A percentile compares a stretch with the other conserved stretches of the same genome.
These are phyloP conservation scores for Hydrotaea cyrtoneurina DNA, from an alignment of 2,888 invertebrate genomes.

Conservation along the genomic window DNA sequence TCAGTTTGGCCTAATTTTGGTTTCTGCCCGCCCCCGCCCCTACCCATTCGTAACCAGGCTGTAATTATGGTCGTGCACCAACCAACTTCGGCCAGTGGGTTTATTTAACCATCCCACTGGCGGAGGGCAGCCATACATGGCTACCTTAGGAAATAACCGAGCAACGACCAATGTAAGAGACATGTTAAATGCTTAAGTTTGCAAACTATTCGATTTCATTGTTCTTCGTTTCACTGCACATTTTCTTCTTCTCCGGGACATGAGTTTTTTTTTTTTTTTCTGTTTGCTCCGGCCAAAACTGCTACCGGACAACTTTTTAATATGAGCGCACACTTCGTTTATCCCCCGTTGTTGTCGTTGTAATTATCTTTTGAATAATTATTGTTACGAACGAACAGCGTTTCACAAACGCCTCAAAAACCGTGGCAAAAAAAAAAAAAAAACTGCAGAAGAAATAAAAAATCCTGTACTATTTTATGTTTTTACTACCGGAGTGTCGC, in stretches of 20 bases:
- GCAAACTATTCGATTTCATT: slow-evolving; percentile 48
- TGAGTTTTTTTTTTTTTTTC: neutral
- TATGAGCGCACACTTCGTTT: neutral
- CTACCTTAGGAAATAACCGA: neutral
- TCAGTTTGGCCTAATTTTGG: slow-evolving; percentile 66
- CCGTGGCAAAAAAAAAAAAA: neutral
- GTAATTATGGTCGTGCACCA: slow-evolving; percentile 57
- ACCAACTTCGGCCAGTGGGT: slow-evolving; percentile 22
- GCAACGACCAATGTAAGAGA: slow-evolving; percentile 10
- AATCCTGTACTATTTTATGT: slow-evolving; percentile 6
- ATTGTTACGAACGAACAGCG: slow-evolving; percentile 68
- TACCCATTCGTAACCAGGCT: slow-evolving; percentile 13
- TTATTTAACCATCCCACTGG: neutral
- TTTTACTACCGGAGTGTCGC: slow-evolving; percentile 41
- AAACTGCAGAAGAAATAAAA: neutral
- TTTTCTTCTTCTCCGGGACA: slow-evolving; percentile 22
- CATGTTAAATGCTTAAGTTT: slow-evolving; percentile 51
- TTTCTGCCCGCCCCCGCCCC: neutral
- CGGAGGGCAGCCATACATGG: neutral
- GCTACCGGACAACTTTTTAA: slow-evolving; percentile 48
- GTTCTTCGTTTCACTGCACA: slow-evolving; percentile 18
- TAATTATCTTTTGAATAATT: slow-evolving; percentile 79
- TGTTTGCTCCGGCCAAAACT: neutral
- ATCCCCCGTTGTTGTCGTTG: slow-evolving; percentile 69
- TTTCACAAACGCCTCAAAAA: neutral